Evolutionary conservation across 2,797 vertebrate species (phyloP).

Genomic region (Liasis olivaceus): DNA sequence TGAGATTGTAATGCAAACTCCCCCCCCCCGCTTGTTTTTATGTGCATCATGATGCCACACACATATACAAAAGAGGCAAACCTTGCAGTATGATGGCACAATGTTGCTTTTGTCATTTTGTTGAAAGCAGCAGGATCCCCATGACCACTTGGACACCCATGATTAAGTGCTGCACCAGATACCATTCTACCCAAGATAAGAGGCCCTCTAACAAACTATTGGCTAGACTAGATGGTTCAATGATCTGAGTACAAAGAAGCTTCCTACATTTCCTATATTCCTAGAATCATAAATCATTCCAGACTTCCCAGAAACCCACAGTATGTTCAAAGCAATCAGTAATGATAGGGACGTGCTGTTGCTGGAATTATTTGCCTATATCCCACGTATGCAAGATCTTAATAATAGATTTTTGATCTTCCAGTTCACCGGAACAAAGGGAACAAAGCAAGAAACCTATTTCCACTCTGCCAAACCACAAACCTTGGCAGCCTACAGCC

Average conservation of each 20-base stretch:
- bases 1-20: too few species aligned
- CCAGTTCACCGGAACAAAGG: conserved; percentile 50
- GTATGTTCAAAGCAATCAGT: conserved; percentile 40
- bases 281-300: background rate
- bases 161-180: background rate
- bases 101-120: background rate
- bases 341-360: conserved; percentile 46
- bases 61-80: background rate
- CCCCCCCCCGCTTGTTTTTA: background rate
- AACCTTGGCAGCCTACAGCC: conserved; percentile 60
- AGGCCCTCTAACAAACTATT: background rate
- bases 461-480: conserved; percentile 66
- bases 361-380: conserved; percentile 51
- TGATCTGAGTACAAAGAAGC: background rate
- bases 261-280: background rate
- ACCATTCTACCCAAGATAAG: background rate
- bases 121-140: background rate
- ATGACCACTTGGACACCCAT: background rate
- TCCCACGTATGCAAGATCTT: conserved; percentile 48
- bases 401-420: conserved; percentile 42
- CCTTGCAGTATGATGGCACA: background rate
- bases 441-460: conserved; percentile 38
- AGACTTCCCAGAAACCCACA: conserved; percentile 12
- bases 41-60: background rate
- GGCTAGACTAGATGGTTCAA: background rate